Evolutionary conservation across 2,113 vertebrate species (phyloP).

Genomic region (Vimba vimba): DNA sequence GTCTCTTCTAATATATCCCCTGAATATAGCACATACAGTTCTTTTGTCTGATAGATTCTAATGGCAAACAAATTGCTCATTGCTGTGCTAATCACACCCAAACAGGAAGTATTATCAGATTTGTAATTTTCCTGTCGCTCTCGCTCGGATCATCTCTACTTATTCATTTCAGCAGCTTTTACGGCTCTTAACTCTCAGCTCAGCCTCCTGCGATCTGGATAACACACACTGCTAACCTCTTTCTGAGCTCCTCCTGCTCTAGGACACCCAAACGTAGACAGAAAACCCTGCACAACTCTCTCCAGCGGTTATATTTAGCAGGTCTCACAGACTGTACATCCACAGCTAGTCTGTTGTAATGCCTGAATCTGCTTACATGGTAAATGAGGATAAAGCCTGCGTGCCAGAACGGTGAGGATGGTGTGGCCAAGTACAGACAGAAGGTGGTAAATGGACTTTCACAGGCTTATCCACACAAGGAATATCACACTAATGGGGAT

Average conservation of each 20-base stretch:
- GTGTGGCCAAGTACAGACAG: slow-evolving; percentile 16
- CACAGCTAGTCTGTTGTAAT: slow-evolving; percentile 35
- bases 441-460: slow-evolving; percentile 31
- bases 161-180: slow-evolving; percentile 65
- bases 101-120: slow-evolving; percentile 66
- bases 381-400: slow-evolving; percentile 46
- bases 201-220: slow-evolving; percentile 36
- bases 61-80: slow-evolving; percentile 18
- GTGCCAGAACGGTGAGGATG: slow-evolving; percentile 20
- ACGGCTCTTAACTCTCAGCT: slow-evolving; percentile 57
- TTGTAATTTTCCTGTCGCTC: slow-evolving; percentile 55
- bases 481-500: slow-evolving; percentile 14
- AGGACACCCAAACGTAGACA: slow-evolving; percentile 19
- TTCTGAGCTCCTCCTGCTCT: slow-evolving; percentile 9
- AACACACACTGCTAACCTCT: slow-evolving; percentile 50
- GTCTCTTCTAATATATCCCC: not conserved
- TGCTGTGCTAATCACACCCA: slow-evolving; percentile 41
- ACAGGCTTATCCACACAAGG: not conserved
- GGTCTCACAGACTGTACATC: slow-evolving; percentile 13
- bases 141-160: slow-evolving; percentile 52
- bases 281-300: slow-evolving; percentile 20
- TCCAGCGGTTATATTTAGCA: slow-evolving; percentile 38
- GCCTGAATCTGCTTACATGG: slow-evolving; percentile 52
- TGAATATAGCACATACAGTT: not conserved
- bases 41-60: slow-evolving; percentile 39